These are phyloP conservation scores for Meda fulgida DNA, from an alignment of 2,797 vertebrate genomes.

Conservation along the genomic window DNA sequence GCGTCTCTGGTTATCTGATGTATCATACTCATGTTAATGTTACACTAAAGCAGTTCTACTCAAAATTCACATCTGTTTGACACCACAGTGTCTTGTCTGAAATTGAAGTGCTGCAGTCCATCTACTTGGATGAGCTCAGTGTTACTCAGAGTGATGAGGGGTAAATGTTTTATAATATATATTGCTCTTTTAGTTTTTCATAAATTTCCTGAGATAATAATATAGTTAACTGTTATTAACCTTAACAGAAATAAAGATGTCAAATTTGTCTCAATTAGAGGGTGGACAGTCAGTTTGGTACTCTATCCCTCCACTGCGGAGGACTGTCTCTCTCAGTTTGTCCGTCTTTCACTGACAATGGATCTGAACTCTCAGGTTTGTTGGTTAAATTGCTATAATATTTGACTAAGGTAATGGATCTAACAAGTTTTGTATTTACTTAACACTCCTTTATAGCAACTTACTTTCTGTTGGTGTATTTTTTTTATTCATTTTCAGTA, in stretches of 20 bases:
- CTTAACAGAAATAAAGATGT: neutral
- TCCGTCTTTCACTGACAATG: conserved; percentile 87
- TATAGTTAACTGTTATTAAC: neutral
- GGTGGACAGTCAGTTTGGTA: conserved; percentile 87
- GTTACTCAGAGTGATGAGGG: conserved; percentile 78
- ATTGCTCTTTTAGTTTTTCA: neutral
- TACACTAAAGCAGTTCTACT: neutral
- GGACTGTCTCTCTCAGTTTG: conserved; percentile 91
- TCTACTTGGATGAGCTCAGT: conserved; percentile 91
- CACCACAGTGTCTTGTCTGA: conserved; percentile 80
- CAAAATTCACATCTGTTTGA: neutral
- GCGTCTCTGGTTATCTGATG: neutral
- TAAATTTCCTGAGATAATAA: neutral
- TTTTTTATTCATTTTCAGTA: conserved; percentile 77
- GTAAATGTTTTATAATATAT: conserved; percentile 67
- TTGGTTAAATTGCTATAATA: neutral
- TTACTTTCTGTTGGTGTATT: neutral
- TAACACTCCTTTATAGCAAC: neutral
- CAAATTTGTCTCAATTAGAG: conserved; percentile 67
- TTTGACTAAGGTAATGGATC: neutral
- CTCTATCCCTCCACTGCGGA: conserved; percentile 90
- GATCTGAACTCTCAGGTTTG: conserved; percentile 83
- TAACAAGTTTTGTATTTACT: neutral
- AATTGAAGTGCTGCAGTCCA: conserved; percentile 93
- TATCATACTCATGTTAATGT: neutral